phyloP scores from a whole-genome alignment of 2,797 vertebrate genomes.

The Dromococcyx pavoninus region DNA sequence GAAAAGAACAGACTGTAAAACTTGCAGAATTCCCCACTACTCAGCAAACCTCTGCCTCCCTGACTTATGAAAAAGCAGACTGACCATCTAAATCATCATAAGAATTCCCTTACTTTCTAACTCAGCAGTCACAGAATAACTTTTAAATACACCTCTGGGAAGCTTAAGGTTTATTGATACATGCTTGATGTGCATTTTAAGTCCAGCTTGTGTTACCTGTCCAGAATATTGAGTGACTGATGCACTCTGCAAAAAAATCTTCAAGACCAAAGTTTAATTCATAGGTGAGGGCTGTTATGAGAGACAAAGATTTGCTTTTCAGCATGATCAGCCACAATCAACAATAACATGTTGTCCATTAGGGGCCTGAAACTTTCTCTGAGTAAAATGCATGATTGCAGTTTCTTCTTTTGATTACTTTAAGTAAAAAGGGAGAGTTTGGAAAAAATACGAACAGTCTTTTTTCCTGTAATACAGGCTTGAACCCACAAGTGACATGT shows the following conservation, averaged over 20 bases:
- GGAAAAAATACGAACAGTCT: neutral
- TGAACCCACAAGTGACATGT: neutral
- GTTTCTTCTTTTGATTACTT: neutral
- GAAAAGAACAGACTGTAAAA: conserved; percentile 20
- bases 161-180: conserved; percentile 33
- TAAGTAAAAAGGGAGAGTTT: neutral
- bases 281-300: neutral
- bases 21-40: neutral
- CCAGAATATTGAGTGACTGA: conserved; percentile 15
- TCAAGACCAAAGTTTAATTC: neutral
- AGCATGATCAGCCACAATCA: neutral
- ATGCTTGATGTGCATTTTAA: conserved; percentile 20
- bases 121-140: neutral
- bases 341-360: neutral
- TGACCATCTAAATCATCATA: conserved; percentile 45
- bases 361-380: neutral
- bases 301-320: neutral
- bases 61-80: conserved; percentile 15
- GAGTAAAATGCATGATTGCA: neutral
- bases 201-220: neutral
- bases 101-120: conserved; percentile 41
- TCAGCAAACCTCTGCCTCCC: conserved; percentile 27
- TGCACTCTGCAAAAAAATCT: neutral
- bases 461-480: neutral
- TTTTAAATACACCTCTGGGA: conserved; percentile 50